Evolutionary conservation across 2,797 vertebrate genomes (phyloP).

Genomic region (Danio choprae): DNA sequence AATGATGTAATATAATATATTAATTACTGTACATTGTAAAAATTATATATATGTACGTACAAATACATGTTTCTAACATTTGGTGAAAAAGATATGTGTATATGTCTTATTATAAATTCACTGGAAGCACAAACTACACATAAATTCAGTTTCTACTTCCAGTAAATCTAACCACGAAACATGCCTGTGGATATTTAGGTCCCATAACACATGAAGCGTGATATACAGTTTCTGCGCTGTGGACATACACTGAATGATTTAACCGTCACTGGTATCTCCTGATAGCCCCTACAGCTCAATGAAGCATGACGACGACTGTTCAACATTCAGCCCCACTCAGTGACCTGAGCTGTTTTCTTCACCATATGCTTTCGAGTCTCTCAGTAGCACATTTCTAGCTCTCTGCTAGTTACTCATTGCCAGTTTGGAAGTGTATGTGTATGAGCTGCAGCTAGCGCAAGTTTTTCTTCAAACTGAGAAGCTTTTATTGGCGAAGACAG

Average conservation of each 20-base stretch:
- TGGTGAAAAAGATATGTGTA: not conserved
- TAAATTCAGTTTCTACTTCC: not conserved
- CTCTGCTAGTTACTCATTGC: constrained; percentile 33
- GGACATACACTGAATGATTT: constrained; percentile 17
- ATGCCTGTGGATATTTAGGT: constrained; percentile 26
- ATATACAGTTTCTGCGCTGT: not conserved
- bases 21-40: no score
- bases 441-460: constrained; percentile 31
- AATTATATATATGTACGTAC: not conserved
- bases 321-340: constrained; percentile 27
- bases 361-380: constrained; percentile 36
- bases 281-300: constrained; percentile 38
- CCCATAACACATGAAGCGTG: constrained; percentile 18
- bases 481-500: constrained; percentile 43
- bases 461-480: constrained; percentile 41
- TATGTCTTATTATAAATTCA: no score
- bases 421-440: constrained; percentile 45
- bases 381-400: constrained; percentile 45
- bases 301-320: constrained; percentile 21
- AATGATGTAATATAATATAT: no score
- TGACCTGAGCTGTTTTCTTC: constrained; percentile 27
- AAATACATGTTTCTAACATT: not conserved
- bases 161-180: not conserved
- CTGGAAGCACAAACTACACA: no score
- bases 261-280: constrained; percentile 41